Evolutionary conservation across 2,113 vertebrate genomes (phyloP), one percentile per base, ranked within the genome.

Genomic region (Datnioides undecimradiatus): DNA sequence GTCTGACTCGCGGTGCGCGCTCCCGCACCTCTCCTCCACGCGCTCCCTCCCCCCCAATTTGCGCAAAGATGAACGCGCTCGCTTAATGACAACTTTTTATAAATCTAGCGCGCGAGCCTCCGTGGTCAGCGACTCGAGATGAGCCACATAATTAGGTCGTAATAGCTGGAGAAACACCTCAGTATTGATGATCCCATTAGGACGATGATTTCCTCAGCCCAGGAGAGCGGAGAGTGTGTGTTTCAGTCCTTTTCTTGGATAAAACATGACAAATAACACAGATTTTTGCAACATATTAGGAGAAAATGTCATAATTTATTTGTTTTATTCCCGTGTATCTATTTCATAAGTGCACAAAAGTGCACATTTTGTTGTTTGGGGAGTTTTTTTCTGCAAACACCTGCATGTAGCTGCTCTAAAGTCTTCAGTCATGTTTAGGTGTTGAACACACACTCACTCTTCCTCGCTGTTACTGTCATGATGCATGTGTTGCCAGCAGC

Each of bases 71-170:
- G 88, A 95, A 95, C 90, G 93, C 49, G 13, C 80, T 93, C 94
- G 90, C 92, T 95, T 96, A 96, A 96, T 95, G 93, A 93, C 94
- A 94, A 95, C 91, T 95, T 95, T 95, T 95, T 94, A 95, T 95
- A 94, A 94, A 96, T 95, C 88, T 94, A 89, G n/a, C n/a, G n/a
- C n/a, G n/a, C n/a, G n/a, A n/a, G n/a, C n/a, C n/a, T n/a, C n/a
- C n/a, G 95, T 94, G 95, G 94, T 94, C 95, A 95, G 93, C 94
- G 90, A 95, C 87, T 96, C 93, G 94, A 94, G 93, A 95, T 94
- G 92, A 94, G 92, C 72, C 90, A 84, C 89, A 92, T 94, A 93
- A 94, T 95, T 93, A 93, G 91, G 89, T 90, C 90, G 87, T 94
- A 93, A 94, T 92, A 93, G 92, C 92, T 67, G 76, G 64, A 84